Evolutionary conservation across 2,797 vertebrate genomes (phyloP), one percentile per base, ranked within the genome.

Genomic region (Parauchenoglanis punctatus): DNA sequence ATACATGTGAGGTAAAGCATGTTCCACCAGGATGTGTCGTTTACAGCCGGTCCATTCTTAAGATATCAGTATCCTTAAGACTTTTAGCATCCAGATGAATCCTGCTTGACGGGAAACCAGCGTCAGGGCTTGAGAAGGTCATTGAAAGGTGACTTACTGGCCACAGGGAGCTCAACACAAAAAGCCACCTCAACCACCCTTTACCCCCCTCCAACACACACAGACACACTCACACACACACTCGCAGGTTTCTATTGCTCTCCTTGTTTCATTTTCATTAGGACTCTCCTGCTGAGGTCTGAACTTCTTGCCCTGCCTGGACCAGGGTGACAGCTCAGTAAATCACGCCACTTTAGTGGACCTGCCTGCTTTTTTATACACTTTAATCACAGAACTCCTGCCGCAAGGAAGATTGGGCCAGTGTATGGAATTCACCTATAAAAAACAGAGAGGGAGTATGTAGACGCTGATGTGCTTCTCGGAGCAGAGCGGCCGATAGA

Each of bases 311-410:
- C 90, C 94, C 94, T 52, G 90, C 90, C 93, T 93, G 93, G 93
- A 94, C 93, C 88, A 87, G 90, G 93, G 92, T 93, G 95, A 95
- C 95, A 95, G 94, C 94, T 96, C 94, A 92, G 93, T 96, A 96
- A 96, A 96, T 96, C 96, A 96, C 89, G 17, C 76, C 86, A 90
- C 93, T 96, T 96, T 96, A 96, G 95, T 95, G 94, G 93, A 90
- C 88, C 93, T 92, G 92, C 92, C 93, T 93, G 90, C 90, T 94
- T 95, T 93, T 96, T 95, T 94, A 95, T 95, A 93, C 91, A 94
- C 94, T 96, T 96, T 96, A 96, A 95, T 96, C 95, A 96, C 94
- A 94, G 93, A 94, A 95, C 93, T 95, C 94, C 93, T 93, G 93
- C 94, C 92, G 94, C 93, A 91, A 88, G 92, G 92, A 94, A 95